Evolutionary conservation across 2,888 invertebrate species (phyloP), one percentile per base, ranked within the genome.

Genomic region (Epirrita christyi): DNA sequence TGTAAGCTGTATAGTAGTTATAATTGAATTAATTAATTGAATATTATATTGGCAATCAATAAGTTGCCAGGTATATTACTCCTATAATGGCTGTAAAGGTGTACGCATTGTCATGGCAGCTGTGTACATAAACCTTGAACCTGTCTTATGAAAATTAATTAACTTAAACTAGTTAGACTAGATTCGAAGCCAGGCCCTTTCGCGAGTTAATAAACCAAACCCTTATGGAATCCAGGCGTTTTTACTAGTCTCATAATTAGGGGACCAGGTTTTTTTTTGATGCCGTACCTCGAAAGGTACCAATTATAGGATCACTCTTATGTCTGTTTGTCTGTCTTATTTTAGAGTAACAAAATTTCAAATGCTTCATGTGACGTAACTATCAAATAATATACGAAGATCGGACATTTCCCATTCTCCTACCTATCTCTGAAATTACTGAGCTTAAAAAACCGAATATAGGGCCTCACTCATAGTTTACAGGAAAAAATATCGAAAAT

Each of bases 121-220:
- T 50, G 50, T 44, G 44, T 6, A n/a, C 44, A 32, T 55, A 41
- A 55, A 55, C 37, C 44, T 40, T 14, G 45, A 11, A 49, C 48
- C 37, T 49, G 37, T 40, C 49, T 40, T 27, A 47, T 10, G 40
- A 45, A 32, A 45, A 53, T 40, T 45, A 53, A 45, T 40, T 34
- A 45, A 37, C 51, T 40, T 6, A 29, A 40, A 29, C 52, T 44
- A 38, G 44, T 21, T 10, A 21, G 21, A 21, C 40, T 29, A 14
- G 36, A 37, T 9, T 10, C 8, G 29, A 29, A 14, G 28, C 29
- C n/a, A n/a, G 28, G 42, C 10, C 42, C n/a, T 42, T 42, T 42
- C 21, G 11, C 42, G 42, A 42, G 28, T 42, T 29, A 28, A 28
- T 8, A 48, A 40, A 48, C 48, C 14, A 29, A 29, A 48, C 40